Conservation (phyloP, 2,888 invertebrate genomes). For the Lathronympha strigana region DNA sequence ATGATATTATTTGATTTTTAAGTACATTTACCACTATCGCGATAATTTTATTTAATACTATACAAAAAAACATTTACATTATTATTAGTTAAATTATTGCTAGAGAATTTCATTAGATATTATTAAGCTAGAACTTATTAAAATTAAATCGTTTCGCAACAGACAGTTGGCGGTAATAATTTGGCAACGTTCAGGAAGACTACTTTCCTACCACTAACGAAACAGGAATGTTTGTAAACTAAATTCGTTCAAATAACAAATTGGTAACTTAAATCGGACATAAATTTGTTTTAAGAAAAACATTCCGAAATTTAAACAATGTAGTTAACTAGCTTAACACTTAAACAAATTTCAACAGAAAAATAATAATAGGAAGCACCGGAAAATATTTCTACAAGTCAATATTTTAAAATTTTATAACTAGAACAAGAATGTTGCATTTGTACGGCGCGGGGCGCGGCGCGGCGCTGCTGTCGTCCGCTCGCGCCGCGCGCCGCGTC, state of each 20-base stretch:
- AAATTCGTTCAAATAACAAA: constrained; percentile 81
- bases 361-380: constrained; percentile 82
- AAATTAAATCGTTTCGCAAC: constrained; percentile 78
- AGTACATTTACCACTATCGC: constrained; percentile 67
- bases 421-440: constrained; percentile 61
- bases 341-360: constrained; percentile 80
- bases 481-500: background rate
- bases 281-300: constrained; percentile 62
- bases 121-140: constrained; percentile 74
- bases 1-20: constrained; percentile 59
- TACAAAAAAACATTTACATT: constrained; percentile 82
- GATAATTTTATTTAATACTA: constrained; percentile 72
- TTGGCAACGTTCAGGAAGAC: constrained; percentile 84
- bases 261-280: constrained; percentile 79
- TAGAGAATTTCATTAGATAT: constrained; percentile 78
- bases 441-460: constrained; percentile 25
- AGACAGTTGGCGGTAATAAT: constrained; percentile 80
- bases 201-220: constrained; percentile 83
- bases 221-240: constrained; percentile 80
- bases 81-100: constrained; percentile 79
- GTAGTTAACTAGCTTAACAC: constrained; percentile 70
- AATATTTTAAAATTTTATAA: constrained; percentile 63
- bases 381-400: constrained; percentile 67
- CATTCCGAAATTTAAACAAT: constrained; percentile 69
- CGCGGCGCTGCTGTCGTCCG: background rate